These are phyloP conservation scores for Amazona finschi DNA, from an alignment of 2,797 vertebrate genomes.

Conservation along the genomic window DNA sequence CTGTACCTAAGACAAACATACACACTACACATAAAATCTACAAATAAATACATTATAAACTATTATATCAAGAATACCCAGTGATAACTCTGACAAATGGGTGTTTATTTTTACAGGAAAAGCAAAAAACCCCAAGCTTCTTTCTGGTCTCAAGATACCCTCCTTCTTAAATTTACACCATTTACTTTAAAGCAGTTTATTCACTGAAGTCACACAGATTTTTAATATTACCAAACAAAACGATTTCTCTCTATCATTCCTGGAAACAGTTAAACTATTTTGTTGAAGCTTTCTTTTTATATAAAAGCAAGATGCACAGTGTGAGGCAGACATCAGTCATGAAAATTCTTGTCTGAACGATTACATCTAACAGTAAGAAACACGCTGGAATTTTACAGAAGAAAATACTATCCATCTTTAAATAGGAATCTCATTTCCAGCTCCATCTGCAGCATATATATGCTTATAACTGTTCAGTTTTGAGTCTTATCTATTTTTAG, in stretches of 20 bases:
- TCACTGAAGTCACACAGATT: background rate
- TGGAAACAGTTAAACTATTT: constrained; percentile 48
- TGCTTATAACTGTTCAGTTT: background rate
- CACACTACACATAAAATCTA: constrained; percentile 3
- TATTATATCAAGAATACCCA: background rate
- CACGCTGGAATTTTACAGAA: background rate
- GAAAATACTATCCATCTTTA: constrained; percentile 18
- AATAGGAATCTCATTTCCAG: background rate
- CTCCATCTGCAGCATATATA: background rate
- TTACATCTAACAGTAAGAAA: constrained; percentile 34
- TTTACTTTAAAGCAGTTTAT: constrained; percentile 1
- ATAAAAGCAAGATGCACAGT: constrained; percentile 11
- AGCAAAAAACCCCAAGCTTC: background rate
- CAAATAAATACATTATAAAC: background rate
- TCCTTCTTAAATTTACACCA: background rate
- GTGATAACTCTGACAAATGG: background rate
- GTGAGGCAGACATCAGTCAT: constrained; percentile 17
- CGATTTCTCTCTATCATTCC: background rate
- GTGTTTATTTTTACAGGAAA: background rate
- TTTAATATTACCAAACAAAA: constrained; percentile 43
- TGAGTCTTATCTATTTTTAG: background rate
- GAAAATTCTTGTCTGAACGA: constrained; percentile 22
- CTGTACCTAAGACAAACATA: background rate
- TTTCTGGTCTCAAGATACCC: background rate
- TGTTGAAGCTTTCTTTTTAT: constrained; percentile 20